These are phyloP conservation scores for Ceratotherium simum DNA, from an alignment of 2,113 vertebrate species.

Conservation along the genomic window DNA sequence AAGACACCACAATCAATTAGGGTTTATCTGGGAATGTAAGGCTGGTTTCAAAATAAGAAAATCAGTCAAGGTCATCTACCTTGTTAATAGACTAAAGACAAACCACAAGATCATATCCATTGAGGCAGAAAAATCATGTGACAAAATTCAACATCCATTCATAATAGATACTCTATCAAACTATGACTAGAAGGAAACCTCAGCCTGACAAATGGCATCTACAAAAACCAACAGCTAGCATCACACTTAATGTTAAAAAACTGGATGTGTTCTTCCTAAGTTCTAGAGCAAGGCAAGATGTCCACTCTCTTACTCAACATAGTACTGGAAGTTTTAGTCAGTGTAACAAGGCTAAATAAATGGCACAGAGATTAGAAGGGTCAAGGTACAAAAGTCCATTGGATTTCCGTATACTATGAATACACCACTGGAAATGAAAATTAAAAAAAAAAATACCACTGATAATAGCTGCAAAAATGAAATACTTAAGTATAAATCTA, in stretches of 20 bases:
- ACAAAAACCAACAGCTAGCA: neutral
- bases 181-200: neutral
- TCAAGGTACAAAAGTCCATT: neutral
- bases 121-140: neutral
- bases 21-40: neutral
- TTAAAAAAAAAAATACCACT: neutral
- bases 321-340: neutral
- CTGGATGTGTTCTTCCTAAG: neutral
- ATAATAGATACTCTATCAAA: neutral
- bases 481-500: neutral
- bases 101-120: neutral
- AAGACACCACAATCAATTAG: neutral
- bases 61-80: neutral
- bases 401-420: neutral
- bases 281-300: neutral
- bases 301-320: neutral
- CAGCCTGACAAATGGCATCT: neutral
- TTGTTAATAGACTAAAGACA: neutral
- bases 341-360: neutral
- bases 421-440: neutral
- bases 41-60: neutral
- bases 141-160: neutral
- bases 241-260: neutral
- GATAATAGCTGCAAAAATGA: slow-evolving; percentile 38
- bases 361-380: neutral